Conservation (phyloP, 1,140 invertebrate species). For the Zaprionus nigranus region DNA sequence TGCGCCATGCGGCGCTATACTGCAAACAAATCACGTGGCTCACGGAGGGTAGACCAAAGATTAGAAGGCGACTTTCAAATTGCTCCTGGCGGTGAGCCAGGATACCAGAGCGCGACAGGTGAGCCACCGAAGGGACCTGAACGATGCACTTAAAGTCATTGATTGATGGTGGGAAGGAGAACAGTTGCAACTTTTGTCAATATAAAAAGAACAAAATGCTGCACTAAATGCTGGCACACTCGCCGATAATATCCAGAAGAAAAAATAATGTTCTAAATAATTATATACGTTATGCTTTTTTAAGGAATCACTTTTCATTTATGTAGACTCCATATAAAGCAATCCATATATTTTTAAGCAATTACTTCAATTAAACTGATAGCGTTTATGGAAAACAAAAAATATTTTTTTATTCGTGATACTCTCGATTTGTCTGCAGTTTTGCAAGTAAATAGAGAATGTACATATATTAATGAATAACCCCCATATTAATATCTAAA, state of each 20-base stretch:
- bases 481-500: no score
- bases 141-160: slow-evolving; percentile 17
- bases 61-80: slow-evolving; percentile 72
- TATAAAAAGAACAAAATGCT: slow-evolving; percentile 28
- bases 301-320: background rate
- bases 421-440: no score
- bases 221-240: background rate
- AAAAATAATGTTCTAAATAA: background rate
- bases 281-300: background rate
- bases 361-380: no score
- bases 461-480: no score
- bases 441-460: no score
- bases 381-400: no score
- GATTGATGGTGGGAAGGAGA: slow-evolving; percentile 57
- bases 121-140: background rate
- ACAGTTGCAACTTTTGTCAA: slow-evolving; percentile 45
- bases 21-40: slow-evolving; percentile 75
- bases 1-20: slow-evolving; percentile 56
- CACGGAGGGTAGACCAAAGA: slow-evolving; percentile 57
- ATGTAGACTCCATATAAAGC: no score
- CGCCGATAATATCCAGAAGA: background rate
- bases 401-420: no score
- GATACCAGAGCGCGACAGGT: background rate
- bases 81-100: slow-evolving; percentile 44
- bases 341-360: no score